These are phyloP conservation scores for Nomia melanderi DNA, from an alignment of 1,140 invertebrate genomes.

Conservation along the genomic window DNA sequence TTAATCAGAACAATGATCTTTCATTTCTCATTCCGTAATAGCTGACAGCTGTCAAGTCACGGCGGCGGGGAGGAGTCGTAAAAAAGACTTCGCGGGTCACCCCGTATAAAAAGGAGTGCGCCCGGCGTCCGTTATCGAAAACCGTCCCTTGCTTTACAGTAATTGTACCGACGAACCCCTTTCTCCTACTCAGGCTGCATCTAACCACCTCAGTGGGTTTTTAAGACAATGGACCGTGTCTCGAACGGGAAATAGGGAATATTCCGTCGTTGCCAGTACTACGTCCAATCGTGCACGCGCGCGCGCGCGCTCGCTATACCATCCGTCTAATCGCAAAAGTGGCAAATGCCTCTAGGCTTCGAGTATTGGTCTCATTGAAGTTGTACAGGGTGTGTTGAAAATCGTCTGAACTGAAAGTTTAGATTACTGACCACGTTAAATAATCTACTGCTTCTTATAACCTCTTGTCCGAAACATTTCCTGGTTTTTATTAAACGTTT, in stretches of 20 bases:
- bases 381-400: neutral
- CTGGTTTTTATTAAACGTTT: too few species aligned
- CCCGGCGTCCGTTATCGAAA: slow-evolving; percentile 54
- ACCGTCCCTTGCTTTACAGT: slow-evolving; percentile 64
- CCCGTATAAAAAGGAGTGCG: slow-evolving; percentile 27
- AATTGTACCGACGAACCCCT: slow-evolving; percentile 64
- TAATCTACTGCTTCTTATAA: too few species aligned
- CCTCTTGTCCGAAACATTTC: too few species aligned
- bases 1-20: neutral
- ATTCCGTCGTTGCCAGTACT: slow-evolving; percentile 26
- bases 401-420: neutral
- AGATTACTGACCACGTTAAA: too few species aligned
- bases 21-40: neutral
- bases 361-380: too few species aligned
- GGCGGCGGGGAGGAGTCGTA: slow-evolving; percentile 7
- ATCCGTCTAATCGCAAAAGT: slow-evolving; percentile 70
- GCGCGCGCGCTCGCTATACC: slow-evolving; percentile 65
- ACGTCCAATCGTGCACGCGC: slow-evolving; percentile 47
- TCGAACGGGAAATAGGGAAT: slow-evolving; percentile 55
- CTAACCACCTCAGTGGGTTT: slow-evolving; percentile 66
- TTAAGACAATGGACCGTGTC: slow-evolving; percentile 72
- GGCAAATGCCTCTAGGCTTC: slow-evolving; percentile 45
- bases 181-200: slow-evolving; percentile 38
- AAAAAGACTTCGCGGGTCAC: slow-evolving; percentile 38
- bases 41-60: neutral